Percentiles rank a stretch among this genome's conserved stretches.
Conservation (phyloP, 1,140 invertebrate genomes). For the Zaprionus vittiger region DNA sequence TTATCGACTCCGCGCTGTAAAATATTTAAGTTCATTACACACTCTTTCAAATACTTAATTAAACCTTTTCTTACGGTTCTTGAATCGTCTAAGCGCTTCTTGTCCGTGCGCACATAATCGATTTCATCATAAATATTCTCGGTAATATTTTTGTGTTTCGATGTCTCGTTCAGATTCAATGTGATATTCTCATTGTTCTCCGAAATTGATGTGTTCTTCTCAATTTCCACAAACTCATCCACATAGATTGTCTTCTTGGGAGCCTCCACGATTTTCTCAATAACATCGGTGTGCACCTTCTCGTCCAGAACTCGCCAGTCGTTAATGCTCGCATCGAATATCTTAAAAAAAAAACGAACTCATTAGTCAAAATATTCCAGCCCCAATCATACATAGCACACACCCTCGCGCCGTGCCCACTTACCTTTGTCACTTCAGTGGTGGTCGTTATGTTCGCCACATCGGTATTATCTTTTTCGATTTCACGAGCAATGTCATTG, state of each 20-base stretch:
- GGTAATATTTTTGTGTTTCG: slow-evolving; percentile 83
- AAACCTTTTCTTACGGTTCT: slow-evolving; percentile 57
- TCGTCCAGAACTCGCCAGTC: slow-evolving; percentile 84
- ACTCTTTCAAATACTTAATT: not conserved
- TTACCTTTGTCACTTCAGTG: slow-evolving; percentile 84
- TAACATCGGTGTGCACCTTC: slow-evolving; percentile 83
- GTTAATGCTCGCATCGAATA: slow-evolving; percentile 84
- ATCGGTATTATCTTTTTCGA: slow-evolving; percentile 84
- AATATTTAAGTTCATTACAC: not conserved
- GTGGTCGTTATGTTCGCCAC: slow-evolving; percentile 84
- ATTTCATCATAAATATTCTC: slow-evolving; percentile 84
- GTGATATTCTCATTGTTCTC: slow-evolving; percentile 80
- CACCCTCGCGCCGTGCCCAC: slow-evolving; percentile 35
- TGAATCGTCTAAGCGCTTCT: slow-evolving; percentile 77
- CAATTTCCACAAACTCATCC: slow-evolving; percentile 83
- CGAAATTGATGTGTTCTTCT: slow-evolving; percentile 78
- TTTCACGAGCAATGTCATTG: slow-evolving; percentile 84
- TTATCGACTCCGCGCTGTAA: slow-evolving; percentile 75
- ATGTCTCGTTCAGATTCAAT: slow-evolving; percentile 74
- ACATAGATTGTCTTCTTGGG: slow-evolving; percentile 82
- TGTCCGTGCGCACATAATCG: slow-evolving; percentile 74
- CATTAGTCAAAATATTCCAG: slow-evolving; percentile 2
- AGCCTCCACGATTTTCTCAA: slow-evolving; percentile 83
- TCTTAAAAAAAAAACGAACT: slow-evolving; percentile 49
- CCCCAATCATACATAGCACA: slow-evolving; percentile 10